Conservation (phyloP, 2,888 invertebrate genomes). For the Fabriciana adippe region DNA sequence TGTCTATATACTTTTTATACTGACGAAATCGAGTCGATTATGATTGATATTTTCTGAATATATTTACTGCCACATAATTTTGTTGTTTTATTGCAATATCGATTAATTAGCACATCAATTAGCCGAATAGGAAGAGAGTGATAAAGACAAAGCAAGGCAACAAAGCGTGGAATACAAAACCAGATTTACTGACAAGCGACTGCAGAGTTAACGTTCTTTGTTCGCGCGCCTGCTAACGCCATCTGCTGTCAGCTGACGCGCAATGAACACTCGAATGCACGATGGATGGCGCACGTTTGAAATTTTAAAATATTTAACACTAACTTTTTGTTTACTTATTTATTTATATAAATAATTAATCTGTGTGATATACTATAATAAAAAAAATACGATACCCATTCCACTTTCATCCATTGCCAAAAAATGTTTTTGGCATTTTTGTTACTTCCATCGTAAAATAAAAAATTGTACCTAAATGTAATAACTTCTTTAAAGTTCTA, state of each 20-base stretch:
- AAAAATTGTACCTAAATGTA: too few relatives aligned
- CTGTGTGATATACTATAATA: too few relatives aligned
- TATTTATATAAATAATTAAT: neutral
- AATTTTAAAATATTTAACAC: too few relatives aligned
- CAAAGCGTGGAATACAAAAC: constrained; percentile 23
- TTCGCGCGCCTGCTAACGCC: constrained; percentile 29
- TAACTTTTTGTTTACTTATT: neutral
- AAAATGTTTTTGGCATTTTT: too few relatives aligned
- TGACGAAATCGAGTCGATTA: constrained; percentile 72
- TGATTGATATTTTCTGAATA: constrained; percentile 81
- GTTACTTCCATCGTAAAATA: too few relatives aligned
- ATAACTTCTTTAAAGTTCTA: too few relatives aligned
- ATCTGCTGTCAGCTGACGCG: constrained; percentile 20
- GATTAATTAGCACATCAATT: constrained; percentile 9
- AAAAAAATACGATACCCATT: too few relatives aligned
- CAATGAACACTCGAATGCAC: neutral
- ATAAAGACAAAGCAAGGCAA: constrained; percentile 20
- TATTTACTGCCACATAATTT: constrained; percentile 76
- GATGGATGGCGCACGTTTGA: constrained; percentile 20
- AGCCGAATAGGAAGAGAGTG: constrained; percentile 11
- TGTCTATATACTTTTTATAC: constrained; percentile 70
- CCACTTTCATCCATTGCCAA: too few relatives aligned
- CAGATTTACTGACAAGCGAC: constrained; percentile 12
- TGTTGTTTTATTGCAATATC: constrained; percentile 45
- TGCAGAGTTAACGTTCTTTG: constrained; percentile 10